A percentile compares a stretch with the other conserved stretches of the same genome.
phyloP scores from a whole-genome alignment of 2,797 vertebrate genomes.

The Enteromius argenteus region DNA sequence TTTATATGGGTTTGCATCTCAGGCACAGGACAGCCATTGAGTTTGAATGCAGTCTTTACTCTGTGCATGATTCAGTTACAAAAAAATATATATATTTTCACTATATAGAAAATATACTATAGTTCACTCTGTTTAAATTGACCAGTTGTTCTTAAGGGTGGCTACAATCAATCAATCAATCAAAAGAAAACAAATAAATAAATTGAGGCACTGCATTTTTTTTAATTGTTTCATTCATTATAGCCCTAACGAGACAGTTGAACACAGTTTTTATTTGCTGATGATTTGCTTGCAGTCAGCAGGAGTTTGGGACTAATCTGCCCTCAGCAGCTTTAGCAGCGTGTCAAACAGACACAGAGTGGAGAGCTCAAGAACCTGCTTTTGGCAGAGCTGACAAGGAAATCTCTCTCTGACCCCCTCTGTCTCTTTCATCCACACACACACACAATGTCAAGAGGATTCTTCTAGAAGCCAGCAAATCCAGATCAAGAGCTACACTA shows the following conservation, averaged over 20 bases:
- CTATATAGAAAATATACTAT: background rate
- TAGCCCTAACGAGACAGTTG: background rate
- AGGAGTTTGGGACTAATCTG: background rate
- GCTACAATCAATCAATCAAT: no score
- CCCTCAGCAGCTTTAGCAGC: background rate
- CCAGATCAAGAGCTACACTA: background rate
- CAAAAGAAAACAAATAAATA: background rate
- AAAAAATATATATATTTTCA: background rate
- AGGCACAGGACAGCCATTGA: background rate
- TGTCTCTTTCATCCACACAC: background rate
- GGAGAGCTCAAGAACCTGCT: constrained; percentile 5
- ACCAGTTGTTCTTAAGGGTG: background rate
- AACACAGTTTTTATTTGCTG: background rate
- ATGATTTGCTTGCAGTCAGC: background rate
- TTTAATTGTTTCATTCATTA: background rate
- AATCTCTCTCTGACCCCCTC: constrained; percentile 8
- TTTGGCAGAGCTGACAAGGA: constrained; percentile 3
- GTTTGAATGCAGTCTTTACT: background rate
- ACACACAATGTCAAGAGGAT: background rate
- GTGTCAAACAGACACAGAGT: background rate
- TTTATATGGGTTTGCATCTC: background rate
- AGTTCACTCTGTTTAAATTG: background rate
- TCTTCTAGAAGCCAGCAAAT: background rate
- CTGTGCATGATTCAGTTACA: background rate
- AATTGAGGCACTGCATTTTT: background rate